Evolutionary conservation across 2,113 vertebrate genomes (phyloP).

Genomic region (Apodemus sylvaticus): DNA sequence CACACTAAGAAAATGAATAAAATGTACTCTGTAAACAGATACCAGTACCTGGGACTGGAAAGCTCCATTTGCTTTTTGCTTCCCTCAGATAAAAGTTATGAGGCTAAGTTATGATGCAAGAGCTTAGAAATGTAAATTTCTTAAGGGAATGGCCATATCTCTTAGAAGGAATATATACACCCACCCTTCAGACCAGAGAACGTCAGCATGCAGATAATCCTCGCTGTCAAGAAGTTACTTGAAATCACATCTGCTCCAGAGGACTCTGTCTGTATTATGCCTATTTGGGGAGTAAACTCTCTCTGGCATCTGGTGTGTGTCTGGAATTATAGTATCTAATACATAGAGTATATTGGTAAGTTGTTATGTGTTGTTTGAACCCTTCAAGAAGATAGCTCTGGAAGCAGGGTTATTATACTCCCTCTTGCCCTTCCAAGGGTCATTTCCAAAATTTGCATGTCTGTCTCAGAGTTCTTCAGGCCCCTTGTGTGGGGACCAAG

Average conservation of each 20-base stretch:
- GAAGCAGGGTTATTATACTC: neutral
- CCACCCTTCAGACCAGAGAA: neutral
- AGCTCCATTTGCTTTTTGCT: neutral
- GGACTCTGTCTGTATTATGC: neutral
- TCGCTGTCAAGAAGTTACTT: neutral
- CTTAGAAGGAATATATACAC: neutral
- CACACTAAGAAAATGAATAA: slow-evolving; percentile 44
- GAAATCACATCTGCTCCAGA: neutral
- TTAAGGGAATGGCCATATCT: neutral
- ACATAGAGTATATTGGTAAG: neutral
- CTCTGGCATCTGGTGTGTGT: neutral
- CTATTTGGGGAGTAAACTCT: neutral
- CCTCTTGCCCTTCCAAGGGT: neutral
- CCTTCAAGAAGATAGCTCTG: neutral
- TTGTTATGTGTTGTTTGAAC: neutral
- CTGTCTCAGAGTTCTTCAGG: neutral
- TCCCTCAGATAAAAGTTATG: slow-evolving; percentile 29
- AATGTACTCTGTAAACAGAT: slow-evolving; percentile 7
- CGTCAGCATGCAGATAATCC: neutral
- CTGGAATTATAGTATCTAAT: neutral
- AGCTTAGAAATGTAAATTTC: neutral
- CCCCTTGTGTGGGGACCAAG: neutral
- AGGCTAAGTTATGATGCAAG: neutral
- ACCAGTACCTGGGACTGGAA: neutral
- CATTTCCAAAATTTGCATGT: neutral